Conservation (phyloP, 2,888 invertebrate species). For the Melieria crassipennis region DNA sequence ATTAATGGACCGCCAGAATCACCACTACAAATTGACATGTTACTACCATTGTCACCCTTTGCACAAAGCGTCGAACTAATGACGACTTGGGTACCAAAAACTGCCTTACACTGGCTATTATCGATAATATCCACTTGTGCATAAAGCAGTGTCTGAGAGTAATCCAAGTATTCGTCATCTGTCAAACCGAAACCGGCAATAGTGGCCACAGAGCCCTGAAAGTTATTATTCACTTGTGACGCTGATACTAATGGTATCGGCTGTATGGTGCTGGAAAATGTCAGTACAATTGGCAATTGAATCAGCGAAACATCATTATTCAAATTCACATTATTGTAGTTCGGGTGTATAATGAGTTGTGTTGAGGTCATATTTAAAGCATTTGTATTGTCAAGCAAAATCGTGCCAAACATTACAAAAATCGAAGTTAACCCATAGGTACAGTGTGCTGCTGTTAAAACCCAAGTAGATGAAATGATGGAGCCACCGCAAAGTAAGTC, state of each 20-base stretch:
- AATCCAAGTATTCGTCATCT: conserved; percentile 58
- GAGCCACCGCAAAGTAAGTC: conserved; percentile 60
- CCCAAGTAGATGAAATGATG: conserved; percentile 54
- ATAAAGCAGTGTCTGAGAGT: conserved; percentile 50
- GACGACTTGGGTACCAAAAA: conserved; percentile 50
- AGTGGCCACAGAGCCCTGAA: conserved; percentile 49
- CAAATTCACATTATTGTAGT: conserved; percentile 51
- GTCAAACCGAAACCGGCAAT: conserved; percentile 59
- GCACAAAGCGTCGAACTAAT: conserved; percentile 55
- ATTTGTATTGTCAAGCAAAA: conserved; percentile 45
- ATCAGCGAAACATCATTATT: conserved; percentile 61
- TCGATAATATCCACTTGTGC: conserved; percentile 56
- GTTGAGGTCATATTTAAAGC: conserved; percentile 52
- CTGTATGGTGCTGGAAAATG: conserved; percentile 49
- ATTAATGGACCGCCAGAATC: conserved; percentile 62
- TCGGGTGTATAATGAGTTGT: conserved; percentile 53
- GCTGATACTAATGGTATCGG: conserved; percentile 52
- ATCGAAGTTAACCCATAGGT: conserved; percentile 49
- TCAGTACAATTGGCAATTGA: conserved; percentile 49
- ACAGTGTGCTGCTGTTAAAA: conserved; percentile 63
- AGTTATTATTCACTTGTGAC: conserved; percentile 43
- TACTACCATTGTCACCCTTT: conserved; percentile 47
- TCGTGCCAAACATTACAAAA: conserved; percentile 54
- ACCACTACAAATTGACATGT: conserved; percentile 61
- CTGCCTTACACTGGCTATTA: conserved; percentile 49